These are phyloP conservation scores for Calycopis cecrops DNA, from an alignment of 1,140 invertebrate species.

Conservation along the genomic window DNA sequence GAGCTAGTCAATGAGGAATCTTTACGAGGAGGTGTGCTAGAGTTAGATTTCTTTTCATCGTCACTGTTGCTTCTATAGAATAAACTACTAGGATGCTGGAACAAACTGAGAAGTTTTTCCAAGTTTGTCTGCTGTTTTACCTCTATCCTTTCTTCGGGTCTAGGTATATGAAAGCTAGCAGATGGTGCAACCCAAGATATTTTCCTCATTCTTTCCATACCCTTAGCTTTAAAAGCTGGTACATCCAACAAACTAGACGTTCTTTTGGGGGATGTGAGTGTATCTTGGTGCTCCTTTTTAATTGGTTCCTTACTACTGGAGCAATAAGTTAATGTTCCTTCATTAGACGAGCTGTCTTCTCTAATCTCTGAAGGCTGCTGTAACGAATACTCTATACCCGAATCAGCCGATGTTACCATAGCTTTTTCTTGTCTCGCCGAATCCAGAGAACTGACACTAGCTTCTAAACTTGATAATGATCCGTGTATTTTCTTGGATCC, in stretches of 20 bases:
- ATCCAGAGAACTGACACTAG: constrained; percentile 67
- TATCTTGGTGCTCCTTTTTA: constrained; percentile 43
- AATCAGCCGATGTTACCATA: constrained; percentile 70
- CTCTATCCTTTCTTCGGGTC: constrained; percentile 53
- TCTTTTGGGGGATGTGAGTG: constrained; percentile 56
- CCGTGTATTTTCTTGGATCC: constrained; percentile 64
- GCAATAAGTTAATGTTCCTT: constrained; percentile 68
- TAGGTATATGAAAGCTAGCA: constrained; percentile 55
- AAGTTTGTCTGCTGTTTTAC: constrained; percentile 68
- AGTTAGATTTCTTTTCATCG: constrained; percentile 55
- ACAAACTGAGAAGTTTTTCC: constrained; percentile 75
- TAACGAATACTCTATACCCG: constrained; percentile 65
- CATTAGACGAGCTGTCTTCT: constrained; percentile 65
- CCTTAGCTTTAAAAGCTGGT: constrained; percentile 59
- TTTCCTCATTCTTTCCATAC: constrained; percentile 66
- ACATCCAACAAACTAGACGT: constrained; percentile 66
- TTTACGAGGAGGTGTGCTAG: constrained; percentile 61
- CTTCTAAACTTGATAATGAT: constrained; percentile 69
- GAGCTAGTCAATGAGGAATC: constrained; percentile 60
- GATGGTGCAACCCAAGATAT: constrained; percentile 75
- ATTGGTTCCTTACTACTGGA: constrained; percentile 56
- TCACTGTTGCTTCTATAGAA: constrained; percentile 64
- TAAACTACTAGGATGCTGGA: constrained; percentile 73
- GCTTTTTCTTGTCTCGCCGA: constrained; percentile 56
- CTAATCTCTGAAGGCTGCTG: constrained; percentile 54